Conservation (phyloP, 2,888 invertebrate species). For the Drosophila percnosoma region DNA sequence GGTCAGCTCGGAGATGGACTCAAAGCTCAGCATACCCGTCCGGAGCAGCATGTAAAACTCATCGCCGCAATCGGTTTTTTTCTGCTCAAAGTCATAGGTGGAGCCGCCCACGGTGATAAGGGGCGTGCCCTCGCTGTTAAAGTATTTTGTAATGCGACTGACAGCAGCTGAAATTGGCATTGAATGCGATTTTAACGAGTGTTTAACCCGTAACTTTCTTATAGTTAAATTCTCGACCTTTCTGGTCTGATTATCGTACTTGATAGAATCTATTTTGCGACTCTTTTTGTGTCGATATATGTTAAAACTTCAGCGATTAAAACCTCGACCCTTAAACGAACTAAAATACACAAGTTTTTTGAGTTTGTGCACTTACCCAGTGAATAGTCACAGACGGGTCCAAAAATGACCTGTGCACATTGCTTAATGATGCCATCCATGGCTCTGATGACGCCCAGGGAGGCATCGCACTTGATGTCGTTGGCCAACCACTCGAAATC, state of each 20-base stretch:
- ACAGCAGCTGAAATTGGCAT: slow-evolving; percentile 88
- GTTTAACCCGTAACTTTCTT: neutral
- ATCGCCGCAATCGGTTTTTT: slow-evolving; percentile 89
- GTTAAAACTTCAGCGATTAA: neutral
- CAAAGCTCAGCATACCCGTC: slow-evolving; percentile 90
- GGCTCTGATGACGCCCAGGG: slow-evolving; percentile 89
- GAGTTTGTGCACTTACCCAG: slow-evolving; percentile 87
- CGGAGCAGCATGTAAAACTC: slow-evolving; percentile 93
- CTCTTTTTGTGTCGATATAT: neutral
- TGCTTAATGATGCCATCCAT: slow-evolving; percentile 89
- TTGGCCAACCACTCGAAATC: slow-evolving; percentile 87
- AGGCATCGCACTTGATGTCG: slow-evolving; percentile 91
- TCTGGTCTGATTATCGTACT: neutral
- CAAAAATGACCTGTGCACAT: slow-evolving; percentile 92
- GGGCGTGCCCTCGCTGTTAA: slow-evolving; percentile 90
- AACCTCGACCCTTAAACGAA: neutral
- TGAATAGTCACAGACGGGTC: slow-evolving; percentile 92
- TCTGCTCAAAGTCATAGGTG: slow-evolving; percentile 90
- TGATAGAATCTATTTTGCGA: neutral
- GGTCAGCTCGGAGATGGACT: slow-evolving; percentile 90
- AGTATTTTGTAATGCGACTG: slow-evolving; percentile 91
- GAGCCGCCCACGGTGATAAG: slow-evolving; percentile 93
- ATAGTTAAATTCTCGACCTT: neutral
- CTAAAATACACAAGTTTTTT: neutral
- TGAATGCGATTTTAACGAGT: neutral